Evolutionary conservation across 2,797 vertebrate genomes (phyloP).

Genomic region (Calcarius lapponicus): DNA sequence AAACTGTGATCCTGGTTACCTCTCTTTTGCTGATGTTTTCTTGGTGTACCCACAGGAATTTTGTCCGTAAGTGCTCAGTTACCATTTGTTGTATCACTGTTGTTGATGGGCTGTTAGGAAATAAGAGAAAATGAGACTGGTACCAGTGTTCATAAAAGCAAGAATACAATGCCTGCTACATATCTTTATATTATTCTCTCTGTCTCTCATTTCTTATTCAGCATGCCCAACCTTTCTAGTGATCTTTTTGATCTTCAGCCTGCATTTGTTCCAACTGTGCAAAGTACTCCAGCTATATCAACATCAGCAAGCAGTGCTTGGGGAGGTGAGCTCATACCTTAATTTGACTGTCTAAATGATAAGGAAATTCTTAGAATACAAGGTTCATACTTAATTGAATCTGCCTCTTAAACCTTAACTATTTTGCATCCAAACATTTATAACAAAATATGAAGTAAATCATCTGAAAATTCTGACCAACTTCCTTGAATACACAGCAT

Average conservation of each 20-base stretch:
- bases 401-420: not conserved
- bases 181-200: not conserved
- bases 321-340: constrained; percentile 81
- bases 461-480: not conserved
- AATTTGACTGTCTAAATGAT: not conserved
- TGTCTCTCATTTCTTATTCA: constrained; percentile 43
- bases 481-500: not conserved
- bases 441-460: not conserved
- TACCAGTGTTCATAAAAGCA: not conserved
- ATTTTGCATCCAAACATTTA: not conserved
- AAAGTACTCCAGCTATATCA: constrained; percentile 85
- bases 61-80: not conserved
- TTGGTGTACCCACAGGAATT: not conserved
- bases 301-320: constrained; percentile 83
- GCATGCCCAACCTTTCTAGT: constrained; percentile 87
- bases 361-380: not conserved
- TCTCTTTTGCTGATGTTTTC: not conserved
- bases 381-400: not conserved
- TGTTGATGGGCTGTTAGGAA: not conserved
- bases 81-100: not conserved
- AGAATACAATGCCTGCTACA: not conserved
- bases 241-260: constrained; percentile 93
- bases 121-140: not conserved
- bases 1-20: not conserved
- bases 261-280: constrained; percentile 87